Evolutionary conservation across 2,888 invertebrate genomes (phyloP).

Genomic region (Brachynemurus nebulosus): DNA sequence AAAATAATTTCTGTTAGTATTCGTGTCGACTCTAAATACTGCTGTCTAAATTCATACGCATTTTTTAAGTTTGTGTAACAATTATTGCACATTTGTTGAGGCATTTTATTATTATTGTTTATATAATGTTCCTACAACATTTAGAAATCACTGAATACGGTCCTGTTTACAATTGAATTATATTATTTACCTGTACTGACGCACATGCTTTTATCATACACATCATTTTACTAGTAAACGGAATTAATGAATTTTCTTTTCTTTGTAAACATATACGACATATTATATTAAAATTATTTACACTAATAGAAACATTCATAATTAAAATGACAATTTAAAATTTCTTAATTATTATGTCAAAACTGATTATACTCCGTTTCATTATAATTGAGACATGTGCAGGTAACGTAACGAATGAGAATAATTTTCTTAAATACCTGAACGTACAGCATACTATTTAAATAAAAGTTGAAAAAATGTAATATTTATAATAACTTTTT

Average conservation of each 20-base stretch:
- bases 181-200: not conserved
- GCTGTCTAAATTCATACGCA: not conserved
- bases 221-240: not conserved
- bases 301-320: not conserved
- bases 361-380: too few species aligned
- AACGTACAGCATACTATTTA: too few species aligned
- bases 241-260: not conserved
- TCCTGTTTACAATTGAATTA: too few species aligned
- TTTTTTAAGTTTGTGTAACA: constrained; percentile 2
- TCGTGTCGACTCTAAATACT: constrained; percentile 1
- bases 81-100: constrained; percentile 1
- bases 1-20: not conserved
- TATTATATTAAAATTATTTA: not conserved
- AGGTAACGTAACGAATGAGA: too few species aligned
- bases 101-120: not conserved
- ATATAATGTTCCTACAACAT: too few species aligned
- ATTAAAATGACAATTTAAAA: too few species aligned
- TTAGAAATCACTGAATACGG: too few species aligned
- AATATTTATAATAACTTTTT: too few species aligned
- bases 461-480: too few species aligned
- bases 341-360: too few species aligned
- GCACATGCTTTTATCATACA: not conserved
- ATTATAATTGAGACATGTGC: too few species aligned
- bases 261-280: not conserved
- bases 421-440: too few species aligned